Evolutionary conservation across 1,140 invertebrate genomes (phyloP).

Genomic region (Drosophila ananassae): DNA sequence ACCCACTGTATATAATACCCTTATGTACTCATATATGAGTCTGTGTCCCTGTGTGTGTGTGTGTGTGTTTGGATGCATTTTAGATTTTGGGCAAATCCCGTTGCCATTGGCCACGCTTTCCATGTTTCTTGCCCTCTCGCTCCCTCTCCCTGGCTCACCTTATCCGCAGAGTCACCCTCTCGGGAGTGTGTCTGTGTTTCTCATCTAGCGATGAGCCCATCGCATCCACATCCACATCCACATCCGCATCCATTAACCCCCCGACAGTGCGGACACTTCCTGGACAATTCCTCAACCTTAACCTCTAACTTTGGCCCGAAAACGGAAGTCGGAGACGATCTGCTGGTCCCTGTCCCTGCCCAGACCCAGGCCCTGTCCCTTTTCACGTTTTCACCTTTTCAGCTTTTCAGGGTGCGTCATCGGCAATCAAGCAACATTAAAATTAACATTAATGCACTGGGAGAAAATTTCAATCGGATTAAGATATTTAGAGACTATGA

Average conservation of each 20-base stretch:
- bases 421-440: constrained; percentile 33
- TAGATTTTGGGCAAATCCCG: constrained; percentile 33
- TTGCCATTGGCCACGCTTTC: constrained; percentile 41
- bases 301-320: constrained; percentile 58
- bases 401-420: constrained; percentile 48
- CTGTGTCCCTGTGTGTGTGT: neutral
- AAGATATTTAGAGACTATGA: too few species aligned
- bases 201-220: constrained; percentile 20
- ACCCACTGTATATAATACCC: constrained; percentile 13
- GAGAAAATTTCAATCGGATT: constrained; percentile 2
- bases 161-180: neutral
- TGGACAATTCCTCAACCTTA: constrained; percentile 51
- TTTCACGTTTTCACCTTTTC: constrained; percentile 14
- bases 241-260: constrained; percentile 37
- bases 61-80: constrained; percentile 27
- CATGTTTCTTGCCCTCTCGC: constrained; percentile 27
- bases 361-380: constrained; percentile 12
- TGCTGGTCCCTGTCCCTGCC: constrained; percentile 24
- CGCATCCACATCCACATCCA: constrained; percentile 9
- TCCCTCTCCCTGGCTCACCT: neutral
- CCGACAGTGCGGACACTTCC: constrained; percentile 20
- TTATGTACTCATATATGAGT: neutral
- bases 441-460: constrained; percentile 30
- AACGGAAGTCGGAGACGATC: constrained; percentile 69
- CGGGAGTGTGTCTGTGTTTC: neutral